Evolutionary conservation across 2,113 vertebrate genomes (phyloP).

Genomic region (Muntiacus muntjak): DNA sequence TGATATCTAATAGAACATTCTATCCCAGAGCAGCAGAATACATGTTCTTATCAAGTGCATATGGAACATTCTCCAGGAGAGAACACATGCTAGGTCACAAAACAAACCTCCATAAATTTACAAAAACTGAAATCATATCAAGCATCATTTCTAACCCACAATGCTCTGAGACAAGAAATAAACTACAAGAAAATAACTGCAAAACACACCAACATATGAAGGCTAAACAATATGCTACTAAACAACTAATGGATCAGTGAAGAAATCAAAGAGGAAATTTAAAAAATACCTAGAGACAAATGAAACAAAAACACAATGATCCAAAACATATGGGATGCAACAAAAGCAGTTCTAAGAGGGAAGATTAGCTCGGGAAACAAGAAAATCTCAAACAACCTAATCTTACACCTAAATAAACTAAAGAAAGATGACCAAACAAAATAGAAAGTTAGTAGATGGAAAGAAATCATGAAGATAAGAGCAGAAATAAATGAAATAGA

Average conservation of each 20-base stretch:
- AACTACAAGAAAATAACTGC: not conserved
- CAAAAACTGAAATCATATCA: not conserved
- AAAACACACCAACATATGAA: not conserved
- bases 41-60: not conserved
- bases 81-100: not conserved
- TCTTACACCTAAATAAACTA: not conserved
- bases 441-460: not conserved
- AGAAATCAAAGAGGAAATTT: not conserved
- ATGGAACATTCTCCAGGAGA: not conserved
- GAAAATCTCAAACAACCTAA: not conserved
- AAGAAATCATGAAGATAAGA: not conserved
- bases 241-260: not conserved
- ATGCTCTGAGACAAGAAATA: not conserved
- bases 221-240: not conserved
- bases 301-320: not conserved
- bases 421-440: not conserved
- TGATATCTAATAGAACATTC: not conserved
- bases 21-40: not conserved
- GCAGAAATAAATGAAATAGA: not conserved
- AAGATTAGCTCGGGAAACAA: not conserved
- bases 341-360: not conserved
- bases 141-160: not conserved
- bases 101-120: not conserved
- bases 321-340: not conserved
- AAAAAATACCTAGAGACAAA: not conserved